Conservation (phyloP, 1,140 invertebrate genomes). For the Drosophila takahashii region DNA sequence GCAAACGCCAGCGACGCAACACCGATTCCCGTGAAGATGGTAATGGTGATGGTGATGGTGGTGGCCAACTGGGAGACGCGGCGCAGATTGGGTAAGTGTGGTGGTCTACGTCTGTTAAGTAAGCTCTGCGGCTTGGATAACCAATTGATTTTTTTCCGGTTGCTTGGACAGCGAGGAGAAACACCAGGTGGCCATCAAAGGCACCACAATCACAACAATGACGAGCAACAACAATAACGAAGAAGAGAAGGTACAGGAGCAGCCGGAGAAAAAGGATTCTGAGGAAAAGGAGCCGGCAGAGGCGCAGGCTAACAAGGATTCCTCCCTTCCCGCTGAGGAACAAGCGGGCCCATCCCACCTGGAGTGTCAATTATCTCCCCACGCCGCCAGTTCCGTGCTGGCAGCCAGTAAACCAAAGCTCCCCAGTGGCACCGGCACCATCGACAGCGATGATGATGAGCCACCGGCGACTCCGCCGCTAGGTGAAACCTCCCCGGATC, state of each 20-base stretch:
- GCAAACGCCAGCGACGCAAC: slow-evolving; percentile 55
- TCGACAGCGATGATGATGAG: slow-evolving; percentile 17
- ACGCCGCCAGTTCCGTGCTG: slow-evolving; percentile 16
- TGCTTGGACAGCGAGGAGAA: slow-evolving; percentile 11
- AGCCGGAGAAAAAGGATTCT: not conserved
- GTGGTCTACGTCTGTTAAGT: slow-evolving; percentile 10
- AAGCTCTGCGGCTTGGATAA: slow-evolving; percentile 25
- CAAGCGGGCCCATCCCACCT: slow-evolving; percentile 3
- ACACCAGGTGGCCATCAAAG: slow-evolving; percentile 1
- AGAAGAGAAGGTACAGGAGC: not conserved
- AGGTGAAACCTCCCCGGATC: no score
- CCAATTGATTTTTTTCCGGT: slow-evolving; percentile 33
- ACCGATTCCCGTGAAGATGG: slow-evolving; percentile 20
- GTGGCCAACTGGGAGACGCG: not conserved
- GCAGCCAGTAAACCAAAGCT: not conserved
- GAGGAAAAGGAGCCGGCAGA: not conserved
- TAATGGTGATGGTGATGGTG: not conserved
- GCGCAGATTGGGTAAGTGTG: slow-evolving; percentile 26
- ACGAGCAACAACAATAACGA: slow-evolving; percentile 20
- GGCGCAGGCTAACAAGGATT: not conserved
- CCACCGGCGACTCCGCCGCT: not conserved
- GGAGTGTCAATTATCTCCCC: slow-evolving; percentile 1
- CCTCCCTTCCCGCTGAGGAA: not conserved
- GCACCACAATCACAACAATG: not conserved
- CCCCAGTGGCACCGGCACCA: not conserved